Percentiles rank a stretch among this genome's conserved stretches.
These are phyloP conservation scores for Cataglyphis cursor DNA, from an alignment of 2,888 invertebrate genomes.

Conservation along the genomic window DNA sequence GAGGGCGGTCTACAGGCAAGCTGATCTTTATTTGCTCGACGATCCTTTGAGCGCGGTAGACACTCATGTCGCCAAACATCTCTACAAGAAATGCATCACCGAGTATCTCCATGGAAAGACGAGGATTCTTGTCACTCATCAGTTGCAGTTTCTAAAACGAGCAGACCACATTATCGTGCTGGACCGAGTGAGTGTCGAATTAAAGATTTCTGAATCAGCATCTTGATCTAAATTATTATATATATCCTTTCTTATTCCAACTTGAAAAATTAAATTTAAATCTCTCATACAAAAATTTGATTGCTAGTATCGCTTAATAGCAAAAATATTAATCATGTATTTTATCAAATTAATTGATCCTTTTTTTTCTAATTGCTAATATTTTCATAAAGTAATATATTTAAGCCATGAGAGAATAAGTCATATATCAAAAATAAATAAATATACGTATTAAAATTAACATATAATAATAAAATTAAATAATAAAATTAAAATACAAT, in stretches of 20 bases:
- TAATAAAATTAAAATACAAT: too few species aligned
- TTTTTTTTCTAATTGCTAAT: not conserved
- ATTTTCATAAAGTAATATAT: not conserved
- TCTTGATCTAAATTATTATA: not conserved
- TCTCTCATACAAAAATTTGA: not conserved
- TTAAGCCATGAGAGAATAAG: too few species aligned
- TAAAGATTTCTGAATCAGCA: not conserved
- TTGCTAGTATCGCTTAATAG: not conserved
- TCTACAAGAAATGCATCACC: slow-evolving; percentile 92
- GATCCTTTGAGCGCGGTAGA: slow-evolving; percentile 95
- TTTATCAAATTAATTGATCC: not conserved
- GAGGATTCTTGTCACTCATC: slow-evolving; percentile 90
- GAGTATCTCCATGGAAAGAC: slow-evolving; percentile 88
- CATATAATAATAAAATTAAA: not conserved
- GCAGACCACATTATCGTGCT: slow-evolving; percentile 86
- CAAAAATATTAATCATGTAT: not conserved
- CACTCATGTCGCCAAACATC: slow-evolving; percentile 91
- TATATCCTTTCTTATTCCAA: not conserved
- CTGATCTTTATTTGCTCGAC: slow-evolving; percentile 93
- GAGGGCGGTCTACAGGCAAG: slow-evolving; percentile 92
- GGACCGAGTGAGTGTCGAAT: slow-evolving; percentile 81
- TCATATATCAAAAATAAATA: not conserved
- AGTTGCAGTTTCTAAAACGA: slow-evolving; percentile 90
- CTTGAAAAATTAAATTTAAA: not conserved
- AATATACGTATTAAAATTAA: not conserved